Base-by-base conservation (phyloP, 2,113 vertebrate species). In the Proteles cristata region DNA sequence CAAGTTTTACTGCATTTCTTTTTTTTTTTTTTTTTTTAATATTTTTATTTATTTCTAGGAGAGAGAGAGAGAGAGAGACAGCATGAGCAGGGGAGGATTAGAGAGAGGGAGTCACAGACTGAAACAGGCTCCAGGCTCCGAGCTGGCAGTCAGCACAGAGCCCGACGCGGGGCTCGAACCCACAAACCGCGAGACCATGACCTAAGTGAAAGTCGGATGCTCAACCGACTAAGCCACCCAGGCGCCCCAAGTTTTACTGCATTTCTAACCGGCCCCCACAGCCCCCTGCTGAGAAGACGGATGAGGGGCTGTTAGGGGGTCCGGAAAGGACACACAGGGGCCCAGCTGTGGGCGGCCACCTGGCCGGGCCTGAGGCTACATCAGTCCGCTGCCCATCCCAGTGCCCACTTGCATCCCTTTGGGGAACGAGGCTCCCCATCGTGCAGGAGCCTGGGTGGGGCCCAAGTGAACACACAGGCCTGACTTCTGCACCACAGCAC, bases 251-350 rank as follows among this genome's bases (percentile, higher is more conserved):
- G 50, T 50, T 85, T 50, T 61, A 50, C 83, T 68, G 68, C 48
- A 26, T 88, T 96, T 92, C 92, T 86, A 86, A 96, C 93, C 50
- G 33, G 68, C 61, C 68, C 39, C 50, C 39, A 26, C 19, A 77
- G 68, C 23, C 55, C 21, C 0, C 0, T 10, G 92, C 61, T 19
- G 35, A 66, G 69, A 69, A 66, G 63, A 66, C 0, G 50, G 77
- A 43, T 2, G 26, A 66, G 45, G 63, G 61, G 55, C 21, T 6
- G 11, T 80, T 0, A 0, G 0, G 21, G 53, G 69, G n/a, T 28
- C 73, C 21, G 58, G 10, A 50, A 26, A 58, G 31, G 48, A 17
- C 45, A 23, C 12, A 10, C 9, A 6, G 63, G 6, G 63, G 21
- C 55, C 26, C 31, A 26, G 8, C 82, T 79, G 26, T 2, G 25